Conservation (phyloP, 23 tunicate species). For the Aplidium turbinatum region DNA sequence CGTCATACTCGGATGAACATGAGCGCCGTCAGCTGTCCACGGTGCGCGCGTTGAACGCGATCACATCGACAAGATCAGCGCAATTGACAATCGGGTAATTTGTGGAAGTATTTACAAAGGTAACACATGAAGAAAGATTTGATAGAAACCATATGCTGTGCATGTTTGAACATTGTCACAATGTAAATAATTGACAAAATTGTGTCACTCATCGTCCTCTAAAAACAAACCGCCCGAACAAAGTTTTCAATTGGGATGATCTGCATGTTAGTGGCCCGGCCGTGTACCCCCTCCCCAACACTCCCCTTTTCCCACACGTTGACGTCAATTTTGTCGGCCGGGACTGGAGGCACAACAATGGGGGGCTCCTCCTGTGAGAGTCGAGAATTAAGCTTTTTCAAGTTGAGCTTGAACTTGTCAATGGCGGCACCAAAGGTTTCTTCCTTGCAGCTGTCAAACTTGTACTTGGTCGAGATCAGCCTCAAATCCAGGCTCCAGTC, state of each 20-base stretch:
- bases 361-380: slow-evolving; percentile 20
- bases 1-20: no score
- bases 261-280: slow-evolving; percentile 30
- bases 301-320: slow-evolving; percentile 3
- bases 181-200: no score
- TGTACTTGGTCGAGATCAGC: slow-evolving; percentile 24
- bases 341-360: slow-evolving; percentile 7
- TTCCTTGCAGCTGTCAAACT: slow-evolving; percentile 11
- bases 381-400: slow-evolving; percentile 3
- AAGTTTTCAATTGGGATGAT: slow-evolving; percentile 30
- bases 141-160: no score
- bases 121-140: no score
- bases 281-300: slow-evolving; percentile 13
- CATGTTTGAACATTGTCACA: no score
- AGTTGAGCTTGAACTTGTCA: slow-evolving; percentile 1
- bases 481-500: slow-evolving; percentile 26
- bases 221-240: slow-evolving; percentile 41
- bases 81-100: no score
- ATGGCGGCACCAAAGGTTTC: neutral
- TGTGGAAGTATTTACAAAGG: no score
- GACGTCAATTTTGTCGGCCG: slow-evolving; percentile 12
- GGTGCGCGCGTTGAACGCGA: no score
- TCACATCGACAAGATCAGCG: no score
- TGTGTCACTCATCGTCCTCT: no score
- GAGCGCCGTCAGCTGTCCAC: no score